Evolutionary conservation across 2,113 vertebrate genomes (phyloP).

Genomic region (Propithecus coquereli): DNA sequence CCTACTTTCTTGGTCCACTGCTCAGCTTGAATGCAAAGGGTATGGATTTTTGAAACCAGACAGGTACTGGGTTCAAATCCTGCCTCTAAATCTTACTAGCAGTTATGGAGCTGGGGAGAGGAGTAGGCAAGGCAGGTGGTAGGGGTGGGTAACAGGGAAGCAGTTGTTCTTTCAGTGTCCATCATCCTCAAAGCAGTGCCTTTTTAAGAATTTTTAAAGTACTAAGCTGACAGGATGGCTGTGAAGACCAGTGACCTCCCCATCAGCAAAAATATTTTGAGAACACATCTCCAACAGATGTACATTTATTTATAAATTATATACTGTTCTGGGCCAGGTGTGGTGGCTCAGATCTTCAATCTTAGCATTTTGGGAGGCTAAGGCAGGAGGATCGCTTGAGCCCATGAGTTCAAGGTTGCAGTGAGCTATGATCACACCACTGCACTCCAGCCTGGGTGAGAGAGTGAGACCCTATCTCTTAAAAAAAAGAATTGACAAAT

Average conservation of each 20-base stretch:
- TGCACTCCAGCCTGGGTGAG: no score
- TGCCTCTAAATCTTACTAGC: neutral
- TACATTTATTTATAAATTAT: neutral
- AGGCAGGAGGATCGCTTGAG: no score
- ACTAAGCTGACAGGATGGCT: neutral
- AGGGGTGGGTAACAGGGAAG: neutral
- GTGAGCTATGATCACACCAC: no score
- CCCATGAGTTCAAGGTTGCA: no score
- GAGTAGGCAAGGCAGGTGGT: rapidly evolving
- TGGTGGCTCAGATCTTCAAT: neutral
- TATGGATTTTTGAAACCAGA: neutral
- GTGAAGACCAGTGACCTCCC: neutral
- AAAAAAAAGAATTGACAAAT: no score
- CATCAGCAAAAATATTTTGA: neutral
- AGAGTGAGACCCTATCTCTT: no score
- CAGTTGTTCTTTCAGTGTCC: rapidly evolving
- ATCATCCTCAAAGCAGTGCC: neutral
- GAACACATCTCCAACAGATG: neutral
- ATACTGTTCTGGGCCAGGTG: neutral
- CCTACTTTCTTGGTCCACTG: neutral
- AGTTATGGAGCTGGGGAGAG: neutral
- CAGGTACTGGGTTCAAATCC: neutral
- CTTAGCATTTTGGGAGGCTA: no score
- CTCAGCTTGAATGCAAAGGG: neutral
- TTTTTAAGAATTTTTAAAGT: neutral